Conservation (phyloP, 1,140 invertebrate species). For the Aphaenogaster floridana region DNA sequence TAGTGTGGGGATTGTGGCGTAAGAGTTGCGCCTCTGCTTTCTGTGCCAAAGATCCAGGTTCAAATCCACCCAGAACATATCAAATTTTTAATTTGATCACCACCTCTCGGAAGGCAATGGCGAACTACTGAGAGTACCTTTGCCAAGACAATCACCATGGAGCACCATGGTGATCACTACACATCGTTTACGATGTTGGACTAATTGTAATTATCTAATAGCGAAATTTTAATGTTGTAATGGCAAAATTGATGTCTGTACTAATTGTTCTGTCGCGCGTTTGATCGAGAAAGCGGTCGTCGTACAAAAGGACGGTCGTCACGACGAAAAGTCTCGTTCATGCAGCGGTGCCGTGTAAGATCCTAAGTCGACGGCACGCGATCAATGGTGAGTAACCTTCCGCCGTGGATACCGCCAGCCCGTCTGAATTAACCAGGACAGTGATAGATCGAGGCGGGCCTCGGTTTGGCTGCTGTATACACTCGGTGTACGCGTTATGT, state of each 20-base stretch:
- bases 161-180: too few relatives aligned
- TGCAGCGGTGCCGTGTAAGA: constrained; percentile 7
- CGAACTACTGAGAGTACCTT: too few relatives aligned
- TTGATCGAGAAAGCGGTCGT: background rate
- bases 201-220: background rate
- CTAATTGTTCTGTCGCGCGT: background rate
- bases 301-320: background rate
- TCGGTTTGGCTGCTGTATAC: constrained; percentile 58
- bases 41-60: too few relatives aligned
- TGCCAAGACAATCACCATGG: too few relatives aligned
- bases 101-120: too few relatives aligned
- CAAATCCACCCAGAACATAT: too few relatives aligned
- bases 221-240: background rate
- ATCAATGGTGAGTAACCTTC: constrained; percentile 73
- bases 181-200: too few relatives aligned
- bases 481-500: constrained; percentile 53
- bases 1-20: background rate
- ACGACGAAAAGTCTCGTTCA: background rate
- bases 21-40: too few relatives aligned
- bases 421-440: constrained; percentile 76
- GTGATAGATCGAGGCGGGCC: constrained; percentile 74
- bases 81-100: too few relatives aligned
- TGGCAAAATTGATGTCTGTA: background rate
- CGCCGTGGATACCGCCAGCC: constrained; percentile 52
- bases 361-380: constrained; percentile 44